Evolutionary conservation across 2,797 vertebrate species (phyloP).

Genomic region (Leptoclinus maculatus): DNA sequence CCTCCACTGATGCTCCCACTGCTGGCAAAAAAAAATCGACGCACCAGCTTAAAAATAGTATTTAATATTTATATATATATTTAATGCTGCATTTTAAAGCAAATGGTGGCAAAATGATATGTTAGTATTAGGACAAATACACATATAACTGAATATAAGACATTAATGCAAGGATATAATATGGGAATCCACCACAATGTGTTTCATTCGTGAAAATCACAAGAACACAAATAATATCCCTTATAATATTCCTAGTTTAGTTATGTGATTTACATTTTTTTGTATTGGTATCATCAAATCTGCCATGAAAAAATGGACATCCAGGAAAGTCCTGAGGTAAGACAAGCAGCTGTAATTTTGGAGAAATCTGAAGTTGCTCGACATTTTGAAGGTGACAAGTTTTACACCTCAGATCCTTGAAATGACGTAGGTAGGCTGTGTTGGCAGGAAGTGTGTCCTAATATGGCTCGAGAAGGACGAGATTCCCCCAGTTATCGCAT

Average conservation of each 20-base stretch:
- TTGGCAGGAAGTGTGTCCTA: conserved; percentile 74
- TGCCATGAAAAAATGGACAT: neutral
- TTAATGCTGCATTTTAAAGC: conserved; percentile 2
- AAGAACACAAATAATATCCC: neutral
- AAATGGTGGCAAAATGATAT: neutral
- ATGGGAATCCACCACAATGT: neutral
- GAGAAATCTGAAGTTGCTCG: neutral
- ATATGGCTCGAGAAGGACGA: conserved; percentile 75
- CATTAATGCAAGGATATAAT: neutral
- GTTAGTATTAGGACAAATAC: neutral
- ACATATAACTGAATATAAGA: neutral
- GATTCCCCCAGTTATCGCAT: conserved; percentile 46
- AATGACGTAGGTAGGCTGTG: conserved; percentile 57
- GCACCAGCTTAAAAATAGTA: neutral
- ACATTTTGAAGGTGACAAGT: conserved; percentile 27
- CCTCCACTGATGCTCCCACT: conserved; percentile 27
- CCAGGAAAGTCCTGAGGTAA: neutral
- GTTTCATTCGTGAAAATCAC: neutral
- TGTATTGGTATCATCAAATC: neutral
- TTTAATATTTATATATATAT: too few species aligned
- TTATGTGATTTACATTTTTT: neutral
- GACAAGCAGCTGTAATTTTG: neutral
- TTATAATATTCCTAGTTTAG: neutral
- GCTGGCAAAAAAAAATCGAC: neutral
- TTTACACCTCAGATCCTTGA: conserved; percentile 12